Evolutionary conservation across 2,113 vertebrate genomes (phyloP).

Genomic region (Ellobius talpinus): DNA sequence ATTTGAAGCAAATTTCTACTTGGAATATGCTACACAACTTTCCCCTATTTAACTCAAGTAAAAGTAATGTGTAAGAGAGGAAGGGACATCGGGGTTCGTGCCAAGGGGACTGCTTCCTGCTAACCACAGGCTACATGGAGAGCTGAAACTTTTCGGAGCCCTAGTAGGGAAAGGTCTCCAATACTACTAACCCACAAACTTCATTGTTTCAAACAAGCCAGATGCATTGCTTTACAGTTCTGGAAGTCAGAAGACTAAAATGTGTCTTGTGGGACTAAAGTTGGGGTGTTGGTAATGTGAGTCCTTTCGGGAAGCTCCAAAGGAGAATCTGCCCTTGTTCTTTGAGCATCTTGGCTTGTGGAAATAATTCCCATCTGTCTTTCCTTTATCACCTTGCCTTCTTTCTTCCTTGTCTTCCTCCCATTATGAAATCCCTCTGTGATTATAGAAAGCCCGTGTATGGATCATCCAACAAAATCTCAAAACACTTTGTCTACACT

Average conservation of each 20-base stretch:
- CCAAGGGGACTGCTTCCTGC: not conserved
- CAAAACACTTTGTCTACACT: not conserved
- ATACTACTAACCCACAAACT: not conserved
- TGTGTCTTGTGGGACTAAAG: not conserved
- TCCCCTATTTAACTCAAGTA: constrained; percentile 3
- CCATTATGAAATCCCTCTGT: not conserved
- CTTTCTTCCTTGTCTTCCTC: not conserved
- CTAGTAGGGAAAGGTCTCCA: not conserved
- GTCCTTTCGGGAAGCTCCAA: not conserved
- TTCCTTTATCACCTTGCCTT: not conserved
- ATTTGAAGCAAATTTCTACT: constrained; percentile 2
- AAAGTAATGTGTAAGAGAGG: not conserved
- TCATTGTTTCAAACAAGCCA: not conserved
- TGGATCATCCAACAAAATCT: not conserved
- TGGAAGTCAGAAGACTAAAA: constrained; percentile 1
- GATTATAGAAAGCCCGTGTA: not conserved
- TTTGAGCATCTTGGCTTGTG: not conserved
- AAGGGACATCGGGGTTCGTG: not conserved
- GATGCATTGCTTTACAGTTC: not conserved
- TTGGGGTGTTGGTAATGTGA: not conserved
- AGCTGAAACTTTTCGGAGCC: constrained; percentile 11
- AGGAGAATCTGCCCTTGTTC: not conserved
- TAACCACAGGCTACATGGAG: not conserved
- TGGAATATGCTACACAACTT: not conserved
- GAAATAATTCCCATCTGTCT: not conserved